Percentiles rank a stretch among this genome's conserved stretches.
These are phyloP conservation scores for Melanotus villosus DNA, from an alignment of 2,888 invertebrate species.

Conservation along the genomic window DNA sequence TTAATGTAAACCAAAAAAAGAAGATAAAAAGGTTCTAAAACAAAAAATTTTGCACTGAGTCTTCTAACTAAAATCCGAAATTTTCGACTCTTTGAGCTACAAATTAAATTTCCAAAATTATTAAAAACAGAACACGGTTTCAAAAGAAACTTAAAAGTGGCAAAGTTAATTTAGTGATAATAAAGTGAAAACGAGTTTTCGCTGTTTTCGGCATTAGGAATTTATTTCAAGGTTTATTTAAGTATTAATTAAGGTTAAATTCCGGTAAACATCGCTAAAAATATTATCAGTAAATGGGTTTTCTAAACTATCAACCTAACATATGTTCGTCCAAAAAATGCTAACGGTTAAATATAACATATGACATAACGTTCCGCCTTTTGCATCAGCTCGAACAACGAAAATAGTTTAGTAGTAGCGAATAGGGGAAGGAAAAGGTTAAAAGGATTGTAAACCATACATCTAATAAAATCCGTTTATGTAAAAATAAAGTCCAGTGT, in stretches of 20 bases:
- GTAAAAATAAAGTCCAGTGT: background rate
- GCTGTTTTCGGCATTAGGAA: background rate
- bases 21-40: no score
- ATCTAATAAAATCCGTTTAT: background rate
- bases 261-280: background rate
- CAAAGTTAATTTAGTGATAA: background rate
- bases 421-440: background rate
- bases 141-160: no score
- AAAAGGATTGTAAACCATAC: background rate
- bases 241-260: slow-evolving; percentile 5
- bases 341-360: no score
- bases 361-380: background rate
- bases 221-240: slow-evolving; percentile 32
- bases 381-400: background rate
- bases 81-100: no score
- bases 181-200: background rate
- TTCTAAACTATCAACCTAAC: no score
- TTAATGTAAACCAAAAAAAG: no score
- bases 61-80: no score
- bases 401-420: background rate
- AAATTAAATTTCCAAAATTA: no score
- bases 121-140: no score
- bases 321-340: no score
- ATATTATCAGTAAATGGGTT: background rate
- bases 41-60: no score